Evolutionary conservation across 1,140 invertebrate genomes (phyloP).

Genomic region (Metopolophium dirhodum): DNA sequence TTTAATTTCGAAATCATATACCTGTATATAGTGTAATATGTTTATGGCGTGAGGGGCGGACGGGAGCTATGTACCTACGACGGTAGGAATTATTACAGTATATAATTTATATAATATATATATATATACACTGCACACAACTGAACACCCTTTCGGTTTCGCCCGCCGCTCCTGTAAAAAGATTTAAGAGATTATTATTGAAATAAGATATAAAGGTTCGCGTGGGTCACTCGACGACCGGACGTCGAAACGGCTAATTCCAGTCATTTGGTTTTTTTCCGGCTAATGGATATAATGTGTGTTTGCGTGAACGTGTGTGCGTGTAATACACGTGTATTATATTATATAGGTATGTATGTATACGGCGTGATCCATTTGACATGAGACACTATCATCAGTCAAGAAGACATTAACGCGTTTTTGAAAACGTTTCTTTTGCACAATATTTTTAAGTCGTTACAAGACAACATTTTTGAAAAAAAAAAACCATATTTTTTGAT

Average conservation of each 20-base stretch:
- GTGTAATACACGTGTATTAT: neutral
- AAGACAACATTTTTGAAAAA: too few relatives aligned
- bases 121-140: neutral
- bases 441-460: too few relatives aligned
- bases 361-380: too few relatives aligned
- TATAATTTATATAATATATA: neutral
- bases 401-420: too few relatives aligned
- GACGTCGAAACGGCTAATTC: constrained; percentile 46
- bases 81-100: neutral
- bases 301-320: neutral
- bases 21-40: neutral
- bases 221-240: constrained; percentile 35
- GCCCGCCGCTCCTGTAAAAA: neutral
- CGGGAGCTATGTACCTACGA: neutral
- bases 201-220: constrained; percentile 48
- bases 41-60: neutral
- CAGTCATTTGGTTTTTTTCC: neutral
- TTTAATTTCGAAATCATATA: constrained; percentile 5
- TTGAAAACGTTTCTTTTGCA: too few relatives aligned
- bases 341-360: too few relatives aligned
- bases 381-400: too few relatives aligned
- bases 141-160: neutral
- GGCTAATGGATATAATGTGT: constrained; percentile 49
- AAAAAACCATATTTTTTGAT: too few relatives aligned
- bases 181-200: constrained; percentile 56